Base-by-base conservation (phyloP, 2,113 vertebrate genomes). In the Corythoichthys intestinalis region DNA sequence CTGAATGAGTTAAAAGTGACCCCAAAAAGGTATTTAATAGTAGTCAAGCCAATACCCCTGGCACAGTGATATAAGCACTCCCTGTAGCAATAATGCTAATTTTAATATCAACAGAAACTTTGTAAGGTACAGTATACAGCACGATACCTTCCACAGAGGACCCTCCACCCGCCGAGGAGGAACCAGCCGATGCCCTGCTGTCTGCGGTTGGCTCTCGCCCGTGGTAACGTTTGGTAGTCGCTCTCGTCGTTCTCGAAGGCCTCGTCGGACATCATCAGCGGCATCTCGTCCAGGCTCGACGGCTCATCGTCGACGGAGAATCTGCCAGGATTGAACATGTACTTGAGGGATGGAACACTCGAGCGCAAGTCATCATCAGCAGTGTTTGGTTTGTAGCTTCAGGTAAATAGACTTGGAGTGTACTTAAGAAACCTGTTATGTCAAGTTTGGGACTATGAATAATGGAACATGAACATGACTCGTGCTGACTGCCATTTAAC, bases 191-290 rank as follows among this genome's bases (percentile, higher is more conserved):
- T 87, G 13, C 97, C 95, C 77, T 91, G 84, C 49, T 80, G 92
- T 68, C 92, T 91, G 46, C 90, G 93, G 1, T 75, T 85, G 83
- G 92, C 73, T 80, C 96, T 88, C 66, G 96, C 96, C 78, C 94
- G 92, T 20, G 97, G 96, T 64, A 99, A 87, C 1, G 95, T 98
- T 80, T 99, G 97, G 78, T 99, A 99, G 87, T 97, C 96, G 37
- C 93, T 96, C 80, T 98, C 97, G 3, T 98, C 96, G 12, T 97
- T 96, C 91, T 98, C 96, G 74, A 98, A 97, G 64, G 93, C 97
- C 89, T 99, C 97, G 90, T 99, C 97, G 53, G 97, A 98, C 97
- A 99, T 99, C 97, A 99, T 99, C 48, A 99, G 83, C 7, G 97
- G 97, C 96, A 99, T 98, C 86, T 99, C 96, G 75, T 99, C 97